phyloP scores from a whole-genome alignment of 2,797 vertebrate species.

The Poecilia gillii region DNA sequence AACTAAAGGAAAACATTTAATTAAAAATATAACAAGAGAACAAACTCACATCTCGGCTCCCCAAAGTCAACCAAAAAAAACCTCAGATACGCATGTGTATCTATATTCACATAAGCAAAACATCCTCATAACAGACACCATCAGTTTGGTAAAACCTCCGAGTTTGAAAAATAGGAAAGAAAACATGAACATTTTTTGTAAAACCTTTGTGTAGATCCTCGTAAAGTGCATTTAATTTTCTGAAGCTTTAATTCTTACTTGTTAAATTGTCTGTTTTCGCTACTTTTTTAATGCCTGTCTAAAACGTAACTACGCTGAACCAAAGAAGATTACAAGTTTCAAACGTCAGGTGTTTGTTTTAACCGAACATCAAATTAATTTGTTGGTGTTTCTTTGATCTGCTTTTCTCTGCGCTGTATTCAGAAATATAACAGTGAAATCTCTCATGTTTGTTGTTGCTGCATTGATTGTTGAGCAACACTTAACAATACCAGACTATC shows the following conservation, averaged over 20 bases:
- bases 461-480: background rate
- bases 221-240: too few species aligned
- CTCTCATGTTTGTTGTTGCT: background rate
- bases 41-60: too few species aligned
- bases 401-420: constrained; percentile 30
- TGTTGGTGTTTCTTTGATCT: constrained; percentile 29
- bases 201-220: too few species aligned
- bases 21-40: too few species aligned
- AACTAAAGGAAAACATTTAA: too few species aligned
- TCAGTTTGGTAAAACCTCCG: too few species aligned
- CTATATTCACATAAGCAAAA: too few species aligned
- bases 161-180: too few species aligned
- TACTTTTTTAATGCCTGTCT: background rate
- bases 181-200: too few species aligned
- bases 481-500: background rate
- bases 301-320: background rate
- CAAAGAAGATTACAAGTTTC: background rate
- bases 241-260: background rate
- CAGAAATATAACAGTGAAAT: constrained; percentile 1
- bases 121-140: too few species aligned
- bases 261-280: background rate
- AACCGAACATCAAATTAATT: constrained; percentile 15
- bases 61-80: background rate
- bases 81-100: too few species aligned
- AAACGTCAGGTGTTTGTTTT: constrained; percentile 5